Percentiles rank a stretch among this genome's conserved stretches.
phyloP scores from a whole-genome alignment of 2,888 invertebrate species.

The Melanotus villosus region DNA sequence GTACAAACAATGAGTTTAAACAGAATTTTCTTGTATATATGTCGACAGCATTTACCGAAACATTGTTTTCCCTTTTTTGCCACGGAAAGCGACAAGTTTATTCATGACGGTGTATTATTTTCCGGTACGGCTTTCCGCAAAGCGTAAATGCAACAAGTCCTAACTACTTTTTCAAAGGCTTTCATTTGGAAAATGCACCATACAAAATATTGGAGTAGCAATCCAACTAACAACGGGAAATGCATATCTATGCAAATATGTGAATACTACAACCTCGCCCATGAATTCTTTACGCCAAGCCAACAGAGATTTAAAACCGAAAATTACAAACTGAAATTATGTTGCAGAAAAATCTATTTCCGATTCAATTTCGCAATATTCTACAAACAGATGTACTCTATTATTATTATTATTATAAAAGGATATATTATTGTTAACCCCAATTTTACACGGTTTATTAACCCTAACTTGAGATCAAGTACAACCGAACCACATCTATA shows the following conservation, averaged over 20 bases:
- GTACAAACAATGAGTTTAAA: constrained; percentile 40
- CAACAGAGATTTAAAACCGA: constrained; percentile 20
- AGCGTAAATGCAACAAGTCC: constrained; percentile 42
- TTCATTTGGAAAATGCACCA: constrained; percentile 39
- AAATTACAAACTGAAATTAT: constrained; percentile 2
- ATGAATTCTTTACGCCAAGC: constrained; percentile 6
- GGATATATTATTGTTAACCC: too few relatives aligned
- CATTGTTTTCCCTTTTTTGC: constrained; percentile 19
- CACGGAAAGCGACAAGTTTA: constrained; percentile 31
- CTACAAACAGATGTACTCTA: too few relatives aligned
- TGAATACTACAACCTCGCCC: constrained; percentile 24
- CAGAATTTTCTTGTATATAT: constrained; percentile 39
- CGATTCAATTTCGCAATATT: too few relatives aligned
- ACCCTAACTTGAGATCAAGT: too few relatives aligned
- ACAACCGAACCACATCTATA: too few relatives aligned
- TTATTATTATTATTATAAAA: too few relatives aligned
- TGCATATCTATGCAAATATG: constrained; percentile 35
- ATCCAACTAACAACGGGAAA: constrained; percentile 21
- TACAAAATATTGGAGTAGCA: constrained; percentile 25
- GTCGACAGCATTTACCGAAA: constrained; percentile 31
- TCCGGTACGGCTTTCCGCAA: constrained; percentile 36
- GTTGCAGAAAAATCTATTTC: constrained; percentile 2
- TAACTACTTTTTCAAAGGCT: constrained; percentile 38
- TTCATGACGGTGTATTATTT: constrained; percentile 39
- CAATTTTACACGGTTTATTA: too few relatives aligned